These are phyloP conservation scores for Austrofundulus limnaeus DNA, from an alignment of 2,113 vertebrate species.

Conservation along the genomic window DNA sequence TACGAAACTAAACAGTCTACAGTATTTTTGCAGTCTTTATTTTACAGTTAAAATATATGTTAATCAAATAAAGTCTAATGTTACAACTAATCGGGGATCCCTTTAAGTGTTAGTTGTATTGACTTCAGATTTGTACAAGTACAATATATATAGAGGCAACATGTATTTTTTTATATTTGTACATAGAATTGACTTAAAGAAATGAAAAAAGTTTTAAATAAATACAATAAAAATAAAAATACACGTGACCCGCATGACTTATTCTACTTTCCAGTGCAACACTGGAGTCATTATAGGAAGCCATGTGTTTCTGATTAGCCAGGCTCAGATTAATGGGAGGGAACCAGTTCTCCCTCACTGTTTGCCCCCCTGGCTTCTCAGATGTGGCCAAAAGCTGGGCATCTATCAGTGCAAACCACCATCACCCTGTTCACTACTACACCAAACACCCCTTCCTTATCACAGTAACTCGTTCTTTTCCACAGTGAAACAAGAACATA, in stretches of 20 bases:
- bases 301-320: slow-evolving; percentile 78
- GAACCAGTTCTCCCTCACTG: slow-evolving; percentile 56
- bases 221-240: too few species aligned
- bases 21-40: too few species aligned
- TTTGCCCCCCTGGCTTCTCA: slow-evolving; percentile 50
- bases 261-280: slow-evolving; percentile 55
- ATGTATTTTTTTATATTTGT: too few species aligned
- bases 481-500: slow-evolving; percentile 23
- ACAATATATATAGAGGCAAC: slow-evolving; percentile 7
- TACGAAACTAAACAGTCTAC: too few species aligned
- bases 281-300: slow-evolving; percentile 70
- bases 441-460: slow-evolving; percentile 26
- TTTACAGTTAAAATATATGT: too few species aligned
- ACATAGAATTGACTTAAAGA: too few species aligned
- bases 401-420: slow-evolving; percentile 48
- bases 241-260: slow-evolving; percentile 47
- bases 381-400: slow-evolving; percentile 72
- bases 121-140: slow-evolving; percentile 7
- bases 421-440: background rate
- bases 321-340: slow-evolving; percentile 70
- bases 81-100: too few species aligned
- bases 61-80: too few species aligned
- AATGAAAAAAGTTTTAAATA: too few species aligned
- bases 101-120: slow-evolving; percentile 28
- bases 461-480: slow-evolving; percentile 13